Evolutionary conservation across 1,140 invertebrate genomes (phyloP).

Genomic region (Chrysoperla carnea): DNA sequence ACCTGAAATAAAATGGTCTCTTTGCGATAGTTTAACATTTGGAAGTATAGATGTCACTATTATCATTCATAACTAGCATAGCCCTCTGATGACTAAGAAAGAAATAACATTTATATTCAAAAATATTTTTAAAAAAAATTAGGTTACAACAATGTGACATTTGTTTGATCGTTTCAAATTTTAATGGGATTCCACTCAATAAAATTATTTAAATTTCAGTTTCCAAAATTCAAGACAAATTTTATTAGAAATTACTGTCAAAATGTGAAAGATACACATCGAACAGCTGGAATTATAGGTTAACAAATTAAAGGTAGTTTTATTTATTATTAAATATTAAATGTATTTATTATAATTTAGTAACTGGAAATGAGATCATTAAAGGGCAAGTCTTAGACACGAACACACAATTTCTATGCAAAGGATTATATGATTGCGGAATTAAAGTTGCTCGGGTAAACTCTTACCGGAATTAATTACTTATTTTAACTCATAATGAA

Average conservation of each 20-base stretch:
- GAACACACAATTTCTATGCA: constrained; percentile 52
- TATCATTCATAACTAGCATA: too few relatives aligned
- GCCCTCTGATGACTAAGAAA: too few relatives aligned
- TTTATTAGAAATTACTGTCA: neutral
- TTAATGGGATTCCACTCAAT: too few relatives aligned
- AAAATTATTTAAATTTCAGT: too few relatives aligned
- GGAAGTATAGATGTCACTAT: too few relatives aligned
- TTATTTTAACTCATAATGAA: constrained; percentile 1
- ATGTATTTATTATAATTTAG: constrained; percentile 14
- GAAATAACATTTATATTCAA: too few relatives aligned
- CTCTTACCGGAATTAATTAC: constrained; percentile 5
- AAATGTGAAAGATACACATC: neutral
- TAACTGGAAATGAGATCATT: constrained; percentile 76
- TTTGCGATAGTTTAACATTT: too few relatives aligned
- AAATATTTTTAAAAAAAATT: too few relatives aligned
- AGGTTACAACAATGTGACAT: too few relatives aligned
- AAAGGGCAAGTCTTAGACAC: constrained; percentile 60
- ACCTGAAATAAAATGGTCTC: too few relatives aligned
- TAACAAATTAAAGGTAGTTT: neutral
- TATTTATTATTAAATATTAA: neutral
- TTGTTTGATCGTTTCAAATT: too few relatives aligned
- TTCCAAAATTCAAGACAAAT: too few relatives aligned
- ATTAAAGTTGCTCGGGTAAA: constrained; percentile 40
- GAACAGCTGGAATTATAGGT: constrained; percentile 15
- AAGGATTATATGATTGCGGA: constrained; percentile 43